A percentile compares a stretch with the other conserved stretches of the same genome.
Conservation (phyloP, 1,140 invertebrate species). For the Ephestia elutella region DNA sequence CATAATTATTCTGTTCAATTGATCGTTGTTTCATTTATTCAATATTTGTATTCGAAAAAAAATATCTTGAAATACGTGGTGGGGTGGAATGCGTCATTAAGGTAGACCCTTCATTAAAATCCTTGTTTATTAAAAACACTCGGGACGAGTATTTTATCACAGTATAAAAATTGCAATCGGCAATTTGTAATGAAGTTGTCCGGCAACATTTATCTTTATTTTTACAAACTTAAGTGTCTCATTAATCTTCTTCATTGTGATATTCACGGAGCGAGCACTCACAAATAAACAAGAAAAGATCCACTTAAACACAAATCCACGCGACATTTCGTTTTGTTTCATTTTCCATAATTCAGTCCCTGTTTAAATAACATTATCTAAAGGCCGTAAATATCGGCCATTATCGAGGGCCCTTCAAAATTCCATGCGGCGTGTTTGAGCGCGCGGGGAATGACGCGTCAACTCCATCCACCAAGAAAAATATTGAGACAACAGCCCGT, state of each 20-base stretch:
- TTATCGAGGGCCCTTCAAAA: slow-evolving; percentile 66
- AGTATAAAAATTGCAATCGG: neutral
- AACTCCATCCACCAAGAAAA: slow-evolving; percentile 67
- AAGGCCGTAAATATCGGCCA: slow-evolving; percentile 69
- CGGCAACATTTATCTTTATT: slow-evolving; percentile 2
- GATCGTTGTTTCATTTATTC: no score
- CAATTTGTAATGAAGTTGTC: slow-evolving; percentile 3
- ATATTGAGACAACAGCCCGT: slow-evolving; percentile 67
- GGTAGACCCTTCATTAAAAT: neutral
- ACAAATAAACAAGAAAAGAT: slow-evolving; percentile 15
- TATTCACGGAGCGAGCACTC: slow-evolving; percentile 8
- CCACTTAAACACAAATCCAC: slow-evolving; percentile 22
- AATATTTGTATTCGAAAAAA: no score
- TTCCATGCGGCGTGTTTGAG: slow-evolving; percentile 64
- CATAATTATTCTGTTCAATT: no score
- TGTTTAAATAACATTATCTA: slow-evolving; percentile 68
- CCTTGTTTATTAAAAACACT: neutral
- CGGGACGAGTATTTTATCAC: neutral
- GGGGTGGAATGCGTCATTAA: no score
- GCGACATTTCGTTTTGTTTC: slow-evolving; percentile 51
- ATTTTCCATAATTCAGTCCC: slow-evolving; percentile 57
- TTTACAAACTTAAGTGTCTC: slow-evolving; percentile 7
- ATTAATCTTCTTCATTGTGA: slow-evolving; percentile 8
- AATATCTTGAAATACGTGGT: no score
- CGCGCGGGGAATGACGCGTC: slow-evolving; percentile 60